These are phyloP conservation scores for Galaxias olidus DNA, from an alignment of 2,797 vertebrate species.

Conservation along the genomic window DNA sequence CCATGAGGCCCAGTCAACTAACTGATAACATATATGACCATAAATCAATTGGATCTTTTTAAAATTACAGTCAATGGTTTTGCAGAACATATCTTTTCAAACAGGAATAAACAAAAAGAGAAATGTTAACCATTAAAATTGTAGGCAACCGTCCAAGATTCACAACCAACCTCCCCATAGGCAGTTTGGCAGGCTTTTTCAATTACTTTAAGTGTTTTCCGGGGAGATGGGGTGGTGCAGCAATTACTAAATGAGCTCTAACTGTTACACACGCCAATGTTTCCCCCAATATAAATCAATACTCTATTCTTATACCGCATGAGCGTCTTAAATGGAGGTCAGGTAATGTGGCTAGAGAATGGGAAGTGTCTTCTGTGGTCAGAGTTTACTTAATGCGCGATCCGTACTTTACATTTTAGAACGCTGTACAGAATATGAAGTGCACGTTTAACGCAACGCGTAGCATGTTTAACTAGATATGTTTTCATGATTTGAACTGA, in stretches of 20 bases:
- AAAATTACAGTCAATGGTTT: too few species aligned
- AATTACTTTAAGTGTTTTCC: constrained; percentile 63
- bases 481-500: too few species aligned
- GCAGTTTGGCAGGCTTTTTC: constrained; percentile 57
- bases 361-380: neutral
- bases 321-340: too few species aligned
- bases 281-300: constrained; percentile 45
- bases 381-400: too few species aligned
- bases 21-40: neutral
- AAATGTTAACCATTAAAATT: constrained; percentile 16
- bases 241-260: constrained; percentile 68
- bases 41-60: too few species aligned
- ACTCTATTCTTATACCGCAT: neutral
- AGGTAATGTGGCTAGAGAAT: constrained; percentile 4
- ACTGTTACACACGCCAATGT: constrained; percentile 29
- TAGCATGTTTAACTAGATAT: too few species aligned
- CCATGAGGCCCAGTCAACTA: neutral
- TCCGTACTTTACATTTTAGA: too few species aligned
- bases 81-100: too few species aligned
- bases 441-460: too few species aligned
- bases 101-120: too few species aligned
- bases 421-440: too few species aligned
- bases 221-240: constrained; percentile 42
- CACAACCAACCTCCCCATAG: constrained; percentile 26
- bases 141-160: constrained; percentile 23